Base-by-base conservation (phyloP, 2,797 vertebrate genomes). In the Pseudopleuronectes americanus region DNA sequence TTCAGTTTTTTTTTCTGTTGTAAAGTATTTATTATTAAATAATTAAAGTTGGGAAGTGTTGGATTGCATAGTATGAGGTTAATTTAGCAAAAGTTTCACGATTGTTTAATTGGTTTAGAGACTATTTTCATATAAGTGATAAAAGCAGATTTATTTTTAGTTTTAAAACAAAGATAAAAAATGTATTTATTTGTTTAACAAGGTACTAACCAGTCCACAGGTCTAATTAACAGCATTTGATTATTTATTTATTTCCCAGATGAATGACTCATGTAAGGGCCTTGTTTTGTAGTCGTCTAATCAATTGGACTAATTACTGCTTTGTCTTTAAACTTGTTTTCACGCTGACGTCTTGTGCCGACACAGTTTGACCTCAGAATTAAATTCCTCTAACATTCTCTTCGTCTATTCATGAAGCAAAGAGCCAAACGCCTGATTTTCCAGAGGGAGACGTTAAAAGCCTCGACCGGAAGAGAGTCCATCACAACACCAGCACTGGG, bases 201-300 rank as follows among this genome's bases (percentile, higher is more conserved):
- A 8, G 0, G 8, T 9, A 13, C 2, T 57, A 8, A 8, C 41
- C 6, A 10, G 4, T 55, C 21, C 17, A 22, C 67, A 65, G 23
- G 14, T 47, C 36, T 10, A 66, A 62, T 54, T 56, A 38, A 19
- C 17, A 13, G 4, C 3, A 9, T 31, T 16, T 43, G 6, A 33
- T 13, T 36, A 8, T 8, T 26, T 31, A 10, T 8, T 22, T 24
- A 28, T 21, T 49, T 14, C 28, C 16, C 22, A 24, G 28, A 38
- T 31, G 1, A 59, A 57, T 71, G 23, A 45, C 48, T 55, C 38
- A 54, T 21, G 59, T n/a, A 23, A 38, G 41, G 22, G 24, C 43
- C 52, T 57, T 55, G 17, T 53, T 31, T 57, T 54, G 16, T 45
- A 77, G 74, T 51, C 10, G 21, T 10, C 56, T 24, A n/a, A 64